A percentile compares a stretch with the other conserved stretches of the same genome.
phyloP scores from a whole-genome alignment of 2,888 invertebrate genomes.

The Autographa pulchrina region DNA sequence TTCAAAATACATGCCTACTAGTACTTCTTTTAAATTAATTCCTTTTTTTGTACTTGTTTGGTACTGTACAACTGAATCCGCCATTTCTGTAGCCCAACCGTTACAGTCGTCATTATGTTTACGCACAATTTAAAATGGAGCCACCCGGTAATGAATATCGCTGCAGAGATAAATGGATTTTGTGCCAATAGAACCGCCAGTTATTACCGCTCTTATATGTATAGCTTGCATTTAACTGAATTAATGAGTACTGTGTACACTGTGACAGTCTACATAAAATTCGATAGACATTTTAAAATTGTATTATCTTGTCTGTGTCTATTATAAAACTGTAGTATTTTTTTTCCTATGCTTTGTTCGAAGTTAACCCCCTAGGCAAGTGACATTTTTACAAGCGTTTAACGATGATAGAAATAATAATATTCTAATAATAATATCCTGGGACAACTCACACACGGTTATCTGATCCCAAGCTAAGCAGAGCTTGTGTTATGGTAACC shows the following conservation, averaged over 20 bases:
- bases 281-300: not conserved
- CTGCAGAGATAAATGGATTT: slow-evolving; percentile 73
- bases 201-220: slow-evolving; percentile 53
- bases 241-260: slow-evolving; percentile 21
- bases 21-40: no score
- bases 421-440: no score
- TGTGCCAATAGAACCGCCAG: slow-evolving; percentile 65
- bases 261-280: not conserved
- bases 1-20: no score
- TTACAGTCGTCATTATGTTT: slow-evolving; percentile 75
- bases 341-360: no score
- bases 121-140: slow-evolving; percentile 78
- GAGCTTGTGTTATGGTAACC: no score
- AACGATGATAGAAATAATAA: no score
- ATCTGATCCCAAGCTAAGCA: no score
- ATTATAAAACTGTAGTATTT: no score
- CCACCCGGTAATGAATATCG: slow-evolving; percentile 73
- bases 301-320: not conserved
- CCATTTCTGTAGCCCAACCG: slow-evolving; percentile 57
- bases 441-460: no score
- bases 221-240: slow-evolving; percentile 33
- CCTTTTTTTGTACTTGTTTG: not conserved
- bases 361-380: no score
- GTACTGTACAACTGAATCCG: slow-evolving; percentile 12
- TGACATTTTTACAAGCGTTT: no score